phyloP scores from a whole-genome alignment of 2,888 invertebrate species.

The Celastrina argiolus region DNA sequence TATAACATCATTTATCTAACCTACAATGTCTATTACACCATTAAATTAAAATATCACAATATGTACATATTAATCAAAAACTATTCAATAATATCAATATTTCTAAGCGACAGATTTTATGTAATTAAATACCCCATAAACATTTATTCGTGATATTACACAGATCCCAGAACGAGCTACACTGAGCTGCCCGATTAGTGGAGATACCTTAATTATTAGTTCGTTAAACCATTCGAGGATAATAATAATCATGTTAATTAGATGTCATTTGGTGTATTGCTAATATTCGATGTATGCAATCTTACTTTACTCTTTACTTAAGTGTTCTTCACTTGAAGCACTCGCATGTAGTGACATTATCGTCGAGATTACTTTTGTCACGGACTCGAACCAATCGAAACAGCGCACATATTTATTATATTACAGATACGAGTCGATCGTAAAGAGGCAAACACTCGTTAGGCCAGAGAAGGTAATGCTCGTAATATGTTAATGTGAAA shows the following conservation, averaged over 20 bases:
- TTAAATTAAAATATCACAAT: slow-evolving; percentile 77
- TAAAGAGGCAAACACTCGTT: not conserved
- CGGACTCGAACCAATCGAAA: too few species aligned
- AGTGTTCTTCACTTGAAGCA: not conserved
- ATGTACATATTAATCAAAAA: slow-evolving; percentile 70
- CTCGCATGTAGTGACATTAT: not conserved
- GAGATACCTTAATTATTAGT: slow-evolving; percentile 30
- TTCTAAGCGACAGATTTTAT: slow-evolving; percentile 31
- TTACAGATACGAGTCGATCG: too few species aligned
- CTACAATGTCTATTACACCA: slow-evolving; percentile 65
- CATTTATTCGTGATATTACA: slow-evolving; percentile 39
- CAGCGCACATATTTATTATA: too few species aligned
- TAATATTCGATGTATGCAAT: slow-evolving; percentile 15
- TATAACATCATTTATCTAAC: slow-evolving; percentile 53
- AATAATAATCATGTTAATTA: slow-evolving; percentile 23
- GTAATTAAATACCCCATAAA: slow-evolving; percentile 27
- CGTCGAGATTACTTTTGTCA: too few species aligned
- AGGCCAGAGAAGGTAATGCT: not conserved
- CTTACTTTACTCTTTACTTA: not conserved
- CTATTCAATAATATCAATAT: slow-evolving; percentile 63
- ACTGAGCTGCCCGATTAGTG: slow-evolving; percentile 35
- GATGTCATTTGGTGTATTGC: slow-evolving; percentile 19
- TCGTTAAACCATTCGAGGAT: slow-evolving; percentile 26
- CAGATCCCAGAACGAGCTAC: slow-evolving; percentile 44
- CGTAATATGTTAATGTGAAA: not conserved